Percentiles rank a stretch among this genome's conserved stretches.
Conservation (phyloP, 2,888 invertebrate species). For the Chymomyza caudatula region DNA sequence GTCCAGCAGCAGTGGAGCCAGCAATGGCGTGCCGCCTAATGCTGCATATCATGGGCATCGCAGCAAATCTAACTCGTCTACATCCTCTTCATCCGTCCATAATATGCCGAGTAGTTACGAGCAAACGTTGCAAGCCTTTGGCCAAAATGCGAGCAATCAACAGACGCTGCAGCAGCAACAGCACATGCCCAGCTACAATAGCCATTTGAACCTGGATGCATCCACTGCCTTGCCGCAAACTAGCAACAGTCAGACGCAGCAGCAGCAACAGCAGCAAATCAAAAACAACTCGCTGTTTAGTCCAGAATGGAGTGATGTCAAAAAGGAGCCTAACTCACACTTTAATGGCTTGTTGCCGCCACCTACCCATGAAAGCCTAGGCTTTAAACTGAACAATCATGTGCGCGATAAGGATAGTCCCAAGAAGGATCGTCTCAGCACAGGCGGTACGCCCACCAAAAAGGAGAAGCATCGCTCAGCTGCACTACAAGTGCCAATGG, state of each 20-base stretch:
- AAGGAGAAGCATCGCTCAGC: slow-evolving; percentile 75
- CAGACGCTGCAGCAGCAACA: slow-evolving; percentile 45
- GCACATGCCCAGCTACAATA: slow-evolving; percentile 32
- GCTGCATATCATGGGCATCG: slow-evolving; percentile 42
- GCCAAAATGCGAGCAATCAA: slow-evolving; percentile 54
- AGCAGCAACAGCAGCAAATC: slow-evolving; percentile 38
- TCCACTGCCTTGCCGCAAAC: background rate
- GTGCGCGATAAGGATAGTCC: slow-evolving; percentile 73
- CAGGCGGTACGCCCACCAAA: slow-evolving; percentile 65
- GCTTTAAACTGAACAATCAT: slow-evolving; percentile 59
- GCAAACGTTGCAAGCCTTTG: slow-evolving; percentile 50
- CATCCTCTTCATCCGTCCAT: slow-evolving; percentile 69
- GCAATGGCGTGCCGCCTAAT: slow-evolving; percentile 25
- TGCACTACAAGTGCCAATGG: slow-evolving; percentile 18
- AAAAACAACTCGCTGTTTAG: slow-evolving; percentile 75
- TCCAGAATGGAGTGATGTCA: slow-evolving; percentile 76
- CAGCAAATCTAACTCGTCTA: slow-evolving; percentile 57
- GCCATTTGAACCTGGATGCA: slow-evolving; percentile 26
- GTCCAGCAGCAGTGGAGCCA: slow-evolving; percentile 24
- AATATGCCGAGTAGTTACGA: slow-evolving; percentile 50
- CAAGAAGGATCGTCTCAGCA: slow-evolving; percentile 65
- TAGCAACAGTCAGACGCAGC: background rate
- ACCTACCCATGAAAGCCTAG: slow-evolving; percentile 37
- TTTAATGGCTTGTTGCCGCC: slow-evolving; percentile 56
- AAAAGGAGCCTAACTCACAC: slow-evolving; percentile 50